Evolutionary conservation across 1,140 invertebrate genomes (phyloP).

Genomic region (Lucilia sericata): DNA sequence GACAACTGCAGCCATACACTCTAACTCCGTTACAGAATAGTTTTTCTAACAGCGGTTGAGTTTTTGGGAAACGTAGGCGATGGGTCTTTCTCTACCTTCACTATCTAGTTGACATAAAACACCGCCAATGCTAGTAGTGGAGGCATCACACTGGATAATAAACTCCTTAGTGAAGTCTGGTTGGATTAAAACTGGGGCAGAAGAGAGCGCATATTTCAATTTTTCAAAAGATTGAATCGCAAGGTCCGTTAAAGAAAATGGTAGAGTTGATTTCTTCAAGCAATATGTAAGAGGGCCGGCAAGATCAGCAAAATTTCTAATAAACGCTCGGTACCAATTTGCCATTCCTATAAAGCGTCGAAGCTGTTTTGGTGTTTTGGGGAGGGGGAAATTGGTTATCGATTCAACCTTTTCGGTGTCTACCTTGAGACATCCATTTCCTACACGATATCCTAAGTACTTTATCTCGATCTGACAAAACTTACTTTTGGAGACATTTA

Average conservation of each 20-base stretch:
- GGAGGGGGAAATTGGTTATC: background rate
- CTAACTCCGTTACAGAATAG: background rate
- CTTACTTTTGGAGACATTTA: background rate
- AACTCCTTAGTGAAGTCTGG: background rate
- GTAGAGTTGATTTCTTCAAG: too few species aligned
- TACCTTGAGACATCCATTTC: too few species aligned
- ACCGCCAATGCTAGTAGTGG: background rate
- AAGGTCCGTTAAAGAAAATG: background rate
- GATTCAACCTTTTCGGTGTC: conserved; percentile 19
- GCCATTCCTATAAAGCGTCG: conserved; percentile 68
- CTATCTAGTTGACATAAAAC: background rate
- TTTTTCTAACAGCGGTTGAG: conserved; percentile 34
- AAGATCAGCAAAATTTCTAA: conserved; percentile 57
- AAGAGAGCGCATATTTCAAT: background rate
- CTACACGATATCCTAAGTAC: background rate
- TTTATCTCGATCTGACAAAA: background rate
- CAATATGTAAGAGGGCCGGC: conserved; percentile 43
- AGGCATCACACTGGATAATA: background rate
- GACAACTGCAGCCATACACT: conserved; percentile 65
- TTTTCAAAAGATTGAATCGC: conserved; percentile 47
- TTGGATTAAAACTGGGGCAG: background rate
- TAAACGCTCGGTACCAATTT: conserved; percentile 64
- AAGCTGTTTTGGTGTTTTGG: conserved; percentile 65
- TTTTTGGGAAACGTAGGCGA: conserved; percentile 47
- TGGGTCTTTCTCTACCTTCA: background rate